These are phyloP conservation scores for Flabesymbios commensalis DNA, from an alignment of 2,888 invertebrate species.

Conservation along the genomic window DNA sequence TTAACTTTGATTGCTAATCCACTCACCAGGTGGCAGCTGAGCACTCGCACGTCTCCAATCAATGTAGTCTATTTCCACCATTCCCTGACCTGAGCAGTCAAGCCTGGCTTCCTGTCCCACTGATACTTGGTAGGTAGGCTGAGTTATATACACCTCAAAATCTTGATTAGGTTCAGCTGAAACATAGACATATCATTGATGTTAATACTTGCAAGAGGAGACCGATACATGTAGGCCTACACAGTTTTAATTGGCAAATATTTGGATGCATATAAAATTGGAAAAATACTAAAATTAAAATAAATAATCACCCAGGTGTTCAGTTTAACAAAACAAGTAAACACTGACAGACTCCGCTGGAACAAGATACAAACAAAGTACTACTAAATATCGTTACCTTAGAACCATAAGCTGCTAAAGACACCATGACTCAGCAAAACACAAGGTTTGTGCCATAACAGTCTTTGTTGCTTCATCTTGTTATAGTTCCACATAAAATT, in stretches of 20 bases:
- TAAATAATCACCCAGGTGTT: neutral
- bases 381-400: neutral
- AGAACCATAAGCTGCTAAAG: no score
- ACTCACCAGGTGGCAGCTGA: constrained; percentile 64
- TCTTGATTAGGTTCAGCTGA: neutral
- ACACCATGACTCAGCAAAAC: no score
- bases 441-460: no score
- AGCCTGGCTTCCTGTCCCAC: constrained; percentile 66
- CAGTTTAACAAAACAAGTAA: neutral
- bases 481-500: no score
- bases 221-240: no score
- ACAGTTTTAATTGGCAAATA: no score
- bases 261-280: neutral
- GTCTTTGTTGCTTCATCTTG: no score
- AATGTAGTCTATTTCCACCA: constrained; percentile 17
- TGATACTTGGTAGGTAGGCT: constrained; percentile 57
- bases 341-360: neutral
- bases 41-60: constrained; percentile 45
- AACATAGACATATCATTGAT: no score
- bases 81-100: constrained; percentile 49
- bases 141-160: constrained; percentile 20
- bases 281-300: neutral
- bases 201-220: no score
- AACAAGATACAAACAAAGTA: neutral
- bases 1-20: no score